These are phyloP conservation scores for Eurystomus glaucurus DNA, from an alignment of 2,797 vertebrate genomes.

Conservation along the genomic window DNA sequence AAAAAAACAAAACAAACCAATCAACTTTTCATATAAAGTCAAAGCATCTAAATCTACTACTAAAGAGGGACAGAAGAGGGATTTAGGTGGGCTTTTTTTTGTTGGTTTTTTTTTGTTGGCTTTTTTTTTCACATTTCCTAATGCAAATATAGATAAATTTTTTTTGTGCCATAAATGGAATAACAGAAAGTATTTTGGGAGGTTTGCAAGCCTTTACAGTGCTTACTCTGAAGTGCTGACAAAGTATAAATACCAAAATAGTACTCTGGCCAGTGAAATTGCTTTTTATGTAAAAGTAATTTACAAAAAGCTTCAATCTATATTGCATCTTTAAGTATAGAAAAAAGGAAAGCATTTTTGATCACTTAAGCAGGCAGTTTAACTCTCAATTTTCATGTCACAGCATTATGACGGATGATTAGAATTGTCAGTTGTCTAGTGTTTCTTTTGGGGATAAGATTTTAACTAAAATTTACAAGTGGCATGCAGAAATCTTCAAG, in stretches of 20 bases:
- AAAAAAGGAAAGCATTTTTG: background rate
- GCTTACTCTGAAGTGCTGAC: background rate
- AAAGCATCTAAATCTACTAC: background rate
- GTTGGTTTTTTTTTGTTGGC: background rate
- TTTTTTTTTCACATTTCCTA: background rate
- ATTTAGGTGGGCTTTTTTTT: no score
- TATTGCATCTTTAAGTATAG: background rate
- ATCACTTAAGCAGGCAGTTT: background rate
- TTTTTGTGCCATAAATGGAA: background rate
- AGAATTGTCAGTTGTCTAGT: background rate
- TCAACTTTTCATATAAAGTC: background rate
- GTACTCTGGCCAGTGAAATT: background rate
- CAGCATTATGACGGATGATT: background rate
- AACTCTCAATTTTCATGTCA: background rate
- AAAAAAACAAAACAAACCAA: no score
- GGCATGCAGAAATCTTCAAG: background rate
- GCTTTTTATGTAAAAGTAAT: background rate
- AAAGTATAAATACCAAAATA: background rate
- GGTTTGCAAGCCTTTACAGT: background rate
- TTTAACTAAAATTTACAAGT: background rate
- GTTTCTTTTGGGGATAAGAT: background rate
- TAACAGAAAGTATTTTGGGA: background rate
- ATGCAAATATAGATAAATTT: background rate
- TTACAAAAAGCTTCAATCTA: background rate
- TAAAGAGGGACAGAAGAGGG: background rate